Percentiles rank a stretch among this genome's conserved stretches.
Evolutionary conservation across 2,797 vertebrate genomes (phyloP).

Genomic region (Mallotus villosus): DNA sequence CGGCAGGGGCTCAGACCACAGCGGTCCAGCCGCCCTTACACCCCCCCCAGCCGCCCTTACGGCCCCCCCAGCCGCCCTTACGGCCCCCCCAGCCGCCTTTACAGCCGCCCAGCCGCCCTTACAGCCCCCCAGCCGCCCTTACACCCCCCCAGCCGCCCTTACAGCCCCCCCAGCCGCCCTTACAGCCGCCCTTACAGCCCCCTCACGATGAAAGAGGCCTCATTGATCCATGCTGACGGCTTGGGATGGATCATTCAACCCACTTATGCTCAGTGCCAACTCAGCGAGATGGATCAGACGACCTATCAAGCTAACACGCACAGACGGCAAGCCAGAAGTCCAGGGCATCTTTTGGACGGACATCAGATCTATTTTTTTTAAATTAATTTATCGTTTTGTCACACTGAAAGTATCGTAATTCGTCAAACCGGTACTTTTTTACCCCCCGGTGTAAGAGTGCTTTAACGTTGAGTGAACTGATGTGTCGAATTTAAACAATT

Average conservation of each 20-base stretch:
- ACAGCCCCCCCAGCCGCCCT: neutral
- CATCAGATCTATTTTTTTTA: neutral
- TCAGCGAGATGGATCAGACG: neutral
- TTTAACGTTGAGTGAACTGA: too few species aligned
- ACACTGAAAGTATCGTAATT: too few species aligned
- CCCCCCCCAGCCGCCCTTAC: neutral
- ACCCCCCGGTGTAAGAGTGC: neutral
- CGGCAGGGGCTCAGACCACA: neutral
- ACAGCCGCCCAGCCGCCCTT: too few species aligned
- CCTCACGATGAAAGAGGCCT: neutral
- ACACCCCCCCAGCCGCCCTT: too few species aligned
- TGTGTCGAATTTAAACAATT: too few species aligned
- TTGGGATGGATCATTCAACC: neutral
- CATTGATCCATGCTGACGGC: slow-evolving; percentile 8
- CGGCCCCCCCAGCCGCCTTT: neutral
- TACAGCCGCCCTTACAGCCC: neutral
- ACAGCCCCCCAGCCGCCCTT: too few species aligned
- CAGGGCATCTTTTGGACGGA: neutral
- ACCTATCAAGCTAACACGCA: neutral
- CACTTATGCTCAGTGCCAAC: neutral
- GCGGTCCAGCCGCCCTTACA: neutral
- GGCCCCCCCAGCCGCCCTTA: neutral
- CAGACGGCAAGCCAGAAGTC: neutral
- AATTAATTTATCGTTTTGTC: neutral
- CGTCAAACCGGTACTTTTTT: neutral